A percentile compares a stretch with the other conserved stretches of the same genome.
Evolutionary conservation across 2,113 vertebrate genomes (phyloP).

Genomic region (Apaloderma vittatum): DNA sequence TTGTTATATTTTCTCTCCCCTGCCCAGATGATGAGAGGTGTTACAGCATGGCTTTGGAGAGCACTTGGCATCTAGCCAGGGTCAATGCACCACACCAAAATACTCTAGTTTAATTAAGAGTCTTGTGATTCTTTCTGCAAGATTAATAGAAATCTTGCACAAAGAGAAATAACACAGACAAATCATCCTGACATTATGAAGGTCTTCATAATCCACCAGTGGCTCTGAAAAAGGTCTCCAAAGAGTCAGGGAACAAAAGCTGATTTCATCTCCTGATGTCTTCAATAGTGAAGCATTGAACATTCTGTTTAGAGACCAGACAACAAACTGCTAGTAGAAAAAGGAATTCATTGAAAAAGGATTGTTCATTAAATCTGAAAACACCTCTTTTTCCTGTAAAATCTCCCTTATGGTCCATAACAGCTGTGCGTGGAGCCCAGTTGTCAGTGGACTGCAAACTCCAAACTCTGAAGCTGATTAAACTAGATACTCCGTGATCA

Average conservation of each 20-base stretch:
- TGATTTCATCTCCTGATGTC: neutral
- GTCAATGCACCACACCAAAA: neutral
- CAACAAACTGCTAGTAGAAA: neutral
- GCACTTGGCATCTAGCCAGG: neutral
- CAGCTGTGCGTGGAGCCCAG: neutral
- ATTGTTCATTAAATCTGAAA: neutral
- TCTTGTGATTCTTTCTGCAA: neutral
- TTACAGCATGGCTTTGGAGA: neutral
- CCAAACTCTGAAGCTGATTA: neutral
- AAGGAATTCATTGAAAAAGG: neutral
- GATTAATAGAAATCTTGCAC: neutral
- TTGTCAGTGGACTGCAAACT: neutral
- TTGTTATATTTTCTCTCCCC: neutral
- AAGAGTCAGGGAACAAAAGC: neutral
- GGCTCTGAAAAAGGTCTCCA: neutral
- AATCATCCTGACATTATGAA: conserved; percentile 5
- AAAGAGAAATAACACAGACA: neutral
- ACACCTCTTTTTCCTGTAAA: neutral
- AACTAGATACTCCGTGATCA: neutral
- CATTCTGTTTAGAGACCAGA: neutral
- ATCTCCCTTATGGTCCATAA: neutral
- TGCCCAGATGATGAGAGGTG: neutral
- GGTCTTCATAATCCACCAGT: neutral
- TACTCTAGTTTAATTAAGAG: neutral
- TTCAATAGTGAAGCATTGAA: neutral